These are phyloP conservation scores for Acipenser ruthenus DNA, from an alignment of 2,797 vertebrate genomes.

Conservation along the genomic window DNA sequence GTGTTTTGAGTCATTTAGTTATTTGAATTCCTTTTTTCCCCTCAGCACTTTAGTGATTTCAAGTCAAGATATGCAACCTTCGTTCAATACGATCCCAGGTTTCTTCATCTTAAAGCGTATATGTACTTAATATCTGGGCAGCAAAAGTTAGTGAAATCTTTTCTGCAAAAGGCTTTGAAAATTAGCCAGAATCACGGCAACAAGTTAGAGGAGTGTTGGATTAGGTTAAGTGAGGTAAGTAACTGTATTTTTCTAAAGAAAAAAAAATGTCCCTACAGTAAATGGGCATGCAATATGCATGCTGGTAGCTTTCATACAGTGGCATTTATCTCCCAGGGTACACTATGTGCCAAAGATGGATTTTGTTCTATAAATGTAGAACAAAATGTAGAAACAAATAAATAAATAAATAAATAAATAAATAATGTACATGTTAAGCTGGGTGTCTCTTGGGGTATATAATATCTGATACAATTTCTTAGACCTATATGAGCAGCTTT, in stretches of 20 bases:
- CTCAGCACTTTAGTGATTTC: slow-evolving; percentile 12
- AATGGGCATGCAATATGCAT: too few relatives aligned
- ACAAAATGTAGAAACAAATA: too few relatives aligned
- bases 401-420: neutral
- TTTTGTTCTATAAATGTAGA: slow-evolving; percentile 2
- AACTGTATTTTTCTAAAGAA: neutral
- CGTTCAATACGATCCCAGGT: slow-evolving; percentile 6
- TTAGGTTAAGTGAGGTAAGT: slow-evolving; percentile 15
- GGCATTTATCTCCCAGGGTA: too few relatives aligned
- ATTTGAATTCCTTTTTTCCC: too few relatives aligned
- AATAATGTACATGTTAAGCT: neutral
- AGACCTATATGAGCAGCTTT: too few relatives aligned
- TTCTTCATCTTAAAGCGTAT: slow-evolving; percentile 18
- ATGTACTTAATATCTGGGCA: slow-evolving; percentile 12
- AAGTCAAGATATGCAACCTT: slow-evolving; percentile 4
- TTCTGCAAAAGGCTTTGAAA: slow-evolving; percentile 10
- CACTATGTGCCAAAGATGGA: too few relatives aligned
- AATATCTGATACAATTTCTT: too few relatives aligned
- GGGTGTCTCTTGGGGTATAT: neutral
- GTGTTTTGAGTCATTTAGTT: too few relatives aligned
- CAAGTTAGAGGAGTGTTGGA: slow-evolving; percentile 14
- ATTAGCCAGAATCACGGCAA: slow-evolving; percentile 16
- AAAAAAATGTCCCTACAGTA: neutral
- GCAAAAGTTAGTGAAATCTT: neutral
- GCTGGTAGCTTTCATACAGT: too few relatives aligned